Percentiles rank a stretch among this genome's conserved stretches.
These are phyloP conservation scores for Acropora yongei DNA, from an alignment of 64 coral and sea anemone species.

Conservation along the genomic window DNA sequence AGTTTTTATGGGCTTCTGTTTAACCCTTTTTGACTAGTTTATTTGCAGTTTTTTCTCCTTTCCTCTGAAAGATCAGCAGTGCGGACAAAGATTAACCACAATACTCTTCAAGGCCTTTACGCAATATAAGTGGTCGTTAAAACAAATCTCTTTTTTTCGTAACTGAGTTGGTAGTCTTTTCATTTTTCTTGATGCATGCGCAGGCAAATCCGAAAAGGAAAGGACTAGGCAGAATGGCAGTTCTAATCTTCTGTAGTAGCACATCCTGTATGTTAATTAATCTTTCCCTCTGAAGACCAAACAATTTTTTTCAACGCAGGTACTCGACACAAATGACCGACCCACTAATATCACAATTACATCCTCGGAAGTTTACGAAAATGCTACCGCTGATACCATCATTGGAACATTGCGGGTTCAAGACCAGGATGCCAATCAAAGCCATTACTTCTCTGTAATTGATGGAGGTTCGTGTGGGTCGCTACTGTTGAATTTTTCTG, in stretches of 20 bases:
- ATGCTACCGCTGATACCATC: constrained; percentile 47
- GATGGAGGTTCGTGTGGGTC: neutral
- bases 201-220: too few relatives aligned
- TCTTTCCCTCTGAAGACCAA: neutral
- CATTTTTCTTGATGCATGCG: too few relatives aligned
- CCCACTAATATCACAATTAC: constrained; percentile 15
- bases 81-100: too few relatives aligned
- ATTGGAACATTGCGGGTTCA: constrained; percentile 35
- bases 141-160: too few relatives aligned
- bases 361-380: constrained; percentile 58
- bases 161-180: too few relatives aligned
- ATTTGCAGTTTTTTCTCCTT: neutral
- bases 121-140: too few relatives aligned
- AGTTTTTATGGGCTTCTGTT: too few relatives aligned
- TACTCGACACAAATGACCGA: constrained; percentile 61
- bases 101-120: too few relatives aligned
- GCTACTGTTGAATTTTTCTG: neutral
- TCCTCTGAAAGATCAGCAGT: too few relatives aligned
- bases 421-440: constrained; percentile 64
- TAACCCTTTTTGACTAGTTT: neutral
- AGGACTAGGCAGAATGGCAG: neutral
- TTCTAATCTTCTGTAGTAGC: too few relatives aligned
- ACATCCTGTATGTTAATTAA: too few relatives aligned
- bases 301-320: neutral
- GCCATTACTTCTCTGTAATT: constrained; percentile 22